Evolutionary conservation across 2,113 vertebrate species (phyloP).

Genomic region (Leucosticte australis): DNA sequence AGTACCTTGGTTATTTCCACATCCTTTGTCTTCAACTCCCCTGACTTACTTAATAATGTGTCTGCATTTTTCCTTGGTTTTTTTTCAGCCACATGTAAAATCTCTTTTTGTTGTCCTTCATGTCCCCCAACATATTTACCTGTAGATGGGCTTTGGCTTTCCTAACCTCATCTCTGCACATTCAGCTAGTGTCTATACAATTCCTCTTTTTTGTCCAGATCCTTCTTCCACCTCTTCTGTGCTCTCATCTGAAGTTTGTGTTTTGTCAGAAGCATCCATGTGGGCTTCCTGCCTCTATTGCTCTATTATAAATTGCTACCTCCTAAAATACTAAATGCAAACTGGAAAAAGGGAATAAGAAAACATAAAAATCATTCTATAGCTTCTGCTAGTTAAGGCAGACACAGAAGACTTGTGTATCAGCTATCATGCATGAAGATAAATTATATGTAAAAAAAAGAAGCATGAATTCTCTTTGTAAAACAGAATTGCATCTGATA

Average conservation of each 20-base stretch:
- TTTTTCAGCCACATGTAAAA: neutral
- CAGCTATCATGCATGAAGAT: neutral
- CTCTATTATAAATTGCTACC: neutral
- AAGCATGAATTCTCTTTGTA: neutral
- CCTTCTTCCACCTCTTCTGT: neutral
- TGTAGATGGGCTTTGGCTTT: neutral
- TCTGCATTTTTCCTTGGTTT: accelerated
- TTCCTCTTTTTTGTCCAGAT: neutral
- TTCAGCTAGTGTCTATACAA: neutral
- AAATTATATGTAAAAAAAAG: neutral
- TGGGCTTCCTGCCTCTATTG: neutral
- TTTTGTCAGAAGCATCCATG: neutral
- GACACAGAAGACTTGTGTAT: neutral
- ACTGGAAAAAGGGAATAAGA: neutral
- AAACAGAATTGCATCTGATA: neutral
- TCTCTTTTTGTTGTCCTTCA: neutral
- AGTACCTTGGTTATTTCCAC: neutral
- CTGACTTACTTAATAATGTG: neutral
- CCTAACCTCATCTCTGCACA: neutral
- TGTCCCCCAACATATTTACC: neutral
- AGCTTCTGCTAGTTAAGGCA: neutral
- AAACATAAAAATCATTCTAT: neutral
- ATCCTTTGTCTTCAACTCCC: neutral
- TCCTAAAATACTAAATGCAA: neutral
- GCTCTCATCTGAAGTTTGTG: neutral